Evolutionary conservation across 2,113 vertebrate genomes (phyloP), one percentile per base, ranked within the genome.

Genomic region (Tautogolabrus adspersus): DNA sequence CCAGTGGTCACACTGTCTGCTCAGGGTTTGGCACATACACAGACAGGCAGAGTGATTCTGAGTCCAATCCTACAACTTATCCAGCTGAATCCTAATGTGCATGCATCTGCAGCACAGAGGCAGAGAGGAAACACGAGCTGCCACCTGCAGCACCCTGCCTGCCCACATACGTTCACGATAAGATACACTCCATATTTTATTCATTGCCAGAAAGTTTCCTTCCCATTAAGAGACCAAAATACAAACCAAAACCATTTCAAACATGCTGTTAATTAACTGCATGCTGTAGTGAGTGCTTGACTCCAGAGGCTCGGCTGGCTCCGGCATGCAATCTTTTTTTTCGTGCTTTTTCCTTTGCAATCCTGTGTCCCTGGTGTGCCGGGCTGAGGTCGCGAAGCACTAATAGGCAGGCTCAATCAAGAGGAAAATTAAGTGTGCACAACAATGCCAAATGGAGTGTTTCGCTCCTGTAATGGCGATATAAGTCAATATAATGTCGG

Each of bases 391-490:
- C 66, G 71, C 65, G 55, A 78, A 62, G 56, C 79, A 70, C 81
- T 81, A 86, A 92, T 79, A 72, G 84, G 61, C 69, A 70, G 72
- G 37, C 68, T 83, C 88, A 84, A 90, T 91, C 90, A 89, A 63
- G 84, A 75, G 70, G 89, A 91, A 91, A 93, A 91, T 92, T 42
- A 90, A 87, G 77, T 77, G 87, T 69, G 81, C 82, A 84, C 66
- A 86, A 91, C 81, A 84, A 87, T 86, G 82, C 77, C 85, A 88
- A 91, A 91, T 91, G 75, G 74, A 79, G 80, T 88, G 78, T 89
- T 87, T 86, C 77, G 42, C 69, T 84, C 68, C 66, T 77, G 44
- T 84, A 84, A 90, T 86, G 76, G 70, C 85, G 84, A 30, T 68
- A 80, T 83, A 76, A 84, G 80, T 89, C 80, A 68, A 67, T 73